Evolutionary conservation across 2,797 vertebrate genomes (phyloP).

Genomic region (Parambassis ranga): DNA sequence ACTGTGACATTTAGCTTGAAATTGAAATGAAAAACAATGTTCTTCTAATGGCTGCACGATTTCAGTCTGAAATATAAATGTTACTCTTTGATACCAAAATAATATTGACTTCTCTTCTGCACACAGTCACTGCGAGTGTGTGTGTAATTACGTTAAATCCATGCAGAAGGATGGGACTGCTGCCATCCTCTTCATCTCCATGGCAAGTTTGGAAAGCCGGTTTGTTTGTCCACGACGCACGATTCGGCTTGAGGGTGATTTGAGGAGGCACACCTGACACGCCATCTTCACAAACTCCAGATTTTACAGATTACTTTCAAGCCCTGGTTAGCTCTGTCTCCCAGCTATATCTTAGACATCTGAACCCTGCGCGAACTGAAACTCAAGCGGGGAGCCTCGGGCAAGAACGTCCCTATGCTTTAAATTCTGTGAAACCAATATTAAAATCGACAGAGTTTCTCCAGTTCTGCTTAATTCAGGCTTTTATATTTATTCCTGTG

Average conservation of each 20-base stretch:
- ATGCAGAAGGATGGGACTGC: background rate
- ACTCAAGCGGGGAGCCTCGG: conserved; percentile 1
- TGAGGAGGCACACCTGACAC: conserved; percentile 24
- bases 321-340: conserved; percentile 6
- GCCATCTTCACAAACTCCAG: conserved; percentile 7
- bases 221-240: conserved; percentile 23
- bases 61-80: background rate
- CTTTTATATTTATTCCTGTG: background rate
- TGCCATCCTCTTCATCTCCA: background rate
- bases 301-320: conserved; percentile 36
- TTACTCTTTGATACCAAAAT: background rate
- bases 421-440: background rate
- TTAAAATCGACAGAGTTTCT: conserved; percentile 3
- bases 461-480: background rate
- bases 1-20: background rate
- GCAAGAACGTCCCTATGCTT: background rate
- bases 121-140: background rate
- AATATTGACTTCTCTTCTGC: background rate
- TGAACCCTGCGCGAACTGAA: conserved; percentile 23
- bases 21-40: background rate
- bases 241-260: conserved; percentile 12
- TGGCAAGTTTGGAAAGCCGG: background rate
- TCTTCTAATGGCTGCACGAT: background rate
- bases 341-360: background rate
- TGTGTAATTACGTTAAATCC: background rate